Conservation (phyloP, 2,797 vertebrate species). For the Pseudomugil tenellus region DNA sequence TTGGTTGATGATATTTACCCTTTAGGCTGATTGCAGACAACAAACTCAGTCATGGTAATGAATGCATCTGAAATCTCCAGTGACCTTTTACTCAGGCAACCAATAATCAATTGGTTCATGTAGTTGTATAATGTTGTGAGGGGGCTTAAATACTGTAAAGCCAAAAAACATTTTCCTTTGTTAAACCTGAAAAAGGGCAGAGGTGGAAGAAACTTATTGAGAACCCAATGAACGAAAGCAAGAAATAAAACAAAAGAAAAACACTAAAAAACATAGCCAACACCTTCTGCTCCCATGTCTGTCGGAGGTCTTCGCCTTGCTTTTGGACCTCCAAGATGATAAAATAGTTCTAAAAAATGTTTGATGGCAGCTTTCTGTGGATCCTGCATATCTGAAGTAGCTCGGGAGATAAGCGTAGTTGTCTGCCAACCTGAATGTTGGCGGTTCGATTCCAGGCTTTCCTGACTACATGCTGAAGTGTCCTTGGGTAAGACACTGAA, state of each 20-base stretch:
- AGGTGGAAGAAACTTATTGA: not conserved
- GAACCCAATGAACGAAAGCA: not conserved
- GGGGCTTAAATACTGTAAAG: not conserved
- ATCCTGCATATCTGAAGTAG: too few relatives aligned
- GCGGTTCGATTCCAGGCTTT: too few relatives aligned
- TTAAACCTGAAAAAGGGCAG: not conserved
- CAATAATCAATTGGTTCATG: too few relatives aligned
- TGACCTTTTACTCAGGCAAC: too few relatives aligned
- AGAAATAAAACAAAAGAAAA: not conserved
- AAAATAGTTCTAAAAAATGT: too few relatives aligned
- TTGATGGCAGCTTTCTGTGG: not conserved
- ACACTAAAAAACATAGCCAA: not conserved
- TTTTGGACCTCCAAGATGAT: not conserved
- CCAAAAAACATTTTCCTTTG: not conserved
- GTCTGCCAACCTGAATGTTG: too few relatives aligned
- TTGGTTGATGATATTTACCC: not conserved
- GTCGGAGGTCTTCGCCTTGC: not conserved
- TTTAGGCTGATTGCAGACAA: not conserved
- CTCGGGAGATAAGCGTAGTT: too few relatives aligned
- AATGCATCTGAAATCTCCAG: too few relatives aligned
- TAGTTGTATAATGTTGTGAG: not conserved
- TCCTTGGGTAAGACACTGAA: too few relatives aligned
- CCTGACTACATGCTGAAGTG: too few relatives aligned
- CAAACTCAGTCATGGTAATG: not conserved
- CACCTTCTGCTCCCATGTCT: not conserved